Percentiles rank a stretch among this genome's conserved stretches.
Evolutionary conservation across 2,113 vertebrate species (phyloP).

Genomic region (mouse (Mus musculus)): GRCm39 chr2:85557001-85557500

Average conservation of each 20-base stretch:
- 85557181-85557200: neutral
- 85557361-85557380: neutral
- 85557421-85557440: neutral
- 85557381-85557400: neutral
- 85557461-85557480: neutral
- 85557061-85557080: neutral
- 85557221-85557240: neutral
- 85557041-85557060: neutral
- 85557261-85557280: neutral
- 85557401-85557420: neutral
- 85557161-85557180: neutral
- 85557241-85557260: neutral
- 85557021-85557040: neutral
- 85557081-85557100: neutral
- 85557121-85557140: neutral
- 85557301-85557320: neutral
- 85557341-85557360: neutral
- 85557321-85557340: neutral
- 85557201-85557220: too few species aligned
- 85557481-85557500: neutral
- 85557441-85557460: neutral
- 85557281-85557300: neutral
- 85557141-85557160: neutral
- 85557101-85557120: too few species aligned
- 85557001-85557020: neutral